These are phyloP conservation scores for Hirundichthys speculiger DNA, from an alignment of 2,113 vertebrate species.

Conservation along the genomic window DNA sequence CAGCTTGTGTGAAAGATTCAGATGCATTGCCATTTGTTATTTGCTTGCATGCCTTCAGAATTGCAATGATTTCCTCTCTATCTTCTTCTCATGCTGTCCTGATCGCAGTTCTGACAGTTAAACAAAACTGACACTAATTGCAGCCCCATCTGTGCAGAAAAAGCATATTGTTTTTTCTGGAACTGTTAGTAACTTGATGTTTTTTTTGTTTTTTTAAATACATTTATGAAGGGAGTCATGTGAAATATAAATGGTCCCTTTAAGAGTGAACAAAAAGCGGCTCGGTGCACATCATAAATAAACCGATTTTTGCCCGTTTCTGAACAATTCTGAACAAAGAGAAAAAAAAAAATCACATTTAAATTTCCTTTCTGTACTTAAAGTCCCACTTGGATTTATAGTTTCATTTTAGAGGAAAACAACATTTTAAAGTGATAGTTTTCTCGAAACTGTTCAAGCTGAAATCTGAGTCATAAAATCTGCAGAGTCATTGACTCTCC, in stretches of 20 bases:
- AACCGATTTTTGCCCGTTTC: neutral
- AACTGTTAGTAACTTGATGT: too few relatives aligned
- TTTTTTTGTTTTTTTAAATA: too few relatives aligned
- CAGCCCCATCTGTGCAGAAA: constrained; percentile 1
- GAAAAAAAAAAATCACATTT: neutral
- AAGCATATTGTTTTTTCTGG: too few relatives aligned
- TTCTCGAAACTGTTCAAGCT: too few relatives aligned
- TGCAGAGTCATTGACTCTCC: neutral
- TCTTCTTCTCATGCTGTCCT: neutral
- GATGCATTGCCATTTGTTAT: constrained; percentile 26
- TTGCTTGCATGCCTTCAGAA: neutral
- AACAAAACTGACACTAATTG: constrained; percentile 42
- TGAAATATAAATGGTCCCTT: constrained; percentile 16
- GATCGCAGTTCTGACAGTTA: constrained; percentile 11
- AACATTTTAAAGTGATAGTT: too few relatives aligned
- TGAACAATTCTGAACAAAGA: neutral
- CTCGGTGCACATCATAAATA: neutral
- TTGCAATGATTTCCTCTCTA: neutral
- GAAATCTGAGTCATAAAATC: neutral
- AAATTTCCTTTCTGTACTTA: neutral
- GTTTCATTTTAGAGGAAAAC: neutral
- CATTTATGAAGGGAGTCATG: constrained; percentile 13
- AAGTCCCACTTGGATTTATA: neutral
- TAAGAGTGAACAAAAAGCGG: constrained; percentile 1
- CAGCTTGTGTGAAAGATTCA: constrained; percentile 2